Conservation (phyloP, 2,888 invertebrate species). For the Rutpela maculata region DNA sequence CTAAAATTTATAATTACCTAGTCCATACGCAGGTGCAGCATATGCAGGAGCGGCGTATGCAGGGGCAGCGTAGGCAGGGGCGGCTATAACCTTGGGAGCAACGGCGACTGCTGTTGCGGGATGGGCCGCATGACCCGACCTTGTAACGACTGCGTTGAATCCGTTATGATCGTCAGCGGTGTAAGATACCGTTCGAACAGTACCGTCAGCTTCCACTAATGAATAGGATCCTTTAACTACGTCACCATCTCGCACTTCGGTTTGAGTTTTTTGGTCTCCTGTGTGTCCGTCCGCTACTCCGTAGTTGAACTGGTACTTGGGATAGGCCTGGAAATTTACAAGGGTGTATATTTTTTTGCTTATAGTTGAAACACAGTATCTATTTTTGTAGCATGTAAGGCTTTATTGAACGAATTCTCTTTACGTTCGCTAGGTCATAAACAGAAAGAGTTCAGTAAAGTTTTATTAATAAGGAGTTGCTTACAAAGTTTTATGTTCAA, state of each 20-base stretch:
- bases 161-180: constrained; percentile 78
- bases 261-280: constrained; percentile 77
- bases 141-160: constrained; percentile 72
- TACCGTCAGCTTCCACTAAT: constrained; percentile 77
- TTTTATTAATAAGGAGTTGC: too few species aligned
- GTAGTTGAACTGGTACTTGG: constrained; percentile 79
- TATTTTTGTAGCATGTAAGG: too few species aligned
- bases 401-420: too few species aligned
- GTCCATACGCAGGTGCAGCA: constrained; percentile 46
- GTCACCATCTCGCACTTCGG: constrained; percentile 77
- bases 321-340: constrained; percentile 72
- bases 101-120: constrained; percentile 70
- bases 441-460: too few species aligned
- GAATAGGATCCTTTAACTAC: constrained; percentile 78
- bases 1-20: constrained; percentile 26
- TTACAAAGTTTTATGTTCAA: too few species aligned
- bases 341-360: too few species aligned
- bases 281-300: constrained; percentile 78
- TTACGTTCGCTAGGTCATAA: too few species aligned
- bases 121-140: constrained; percentile 78
- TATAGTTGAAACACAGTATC: too few species aligned
- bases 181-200: constrained; percentile 77
- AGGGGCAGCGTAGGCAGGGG: constrained; percentile 56
- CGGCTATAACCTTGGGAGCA: constrained; percentile 67
- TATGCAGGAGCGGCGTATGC: constrained; percentile 56